Base-by-base conservation (phyloP, 2,888 invertebrate genomes). In the Hirtodrosophila cameraria region DNA sequence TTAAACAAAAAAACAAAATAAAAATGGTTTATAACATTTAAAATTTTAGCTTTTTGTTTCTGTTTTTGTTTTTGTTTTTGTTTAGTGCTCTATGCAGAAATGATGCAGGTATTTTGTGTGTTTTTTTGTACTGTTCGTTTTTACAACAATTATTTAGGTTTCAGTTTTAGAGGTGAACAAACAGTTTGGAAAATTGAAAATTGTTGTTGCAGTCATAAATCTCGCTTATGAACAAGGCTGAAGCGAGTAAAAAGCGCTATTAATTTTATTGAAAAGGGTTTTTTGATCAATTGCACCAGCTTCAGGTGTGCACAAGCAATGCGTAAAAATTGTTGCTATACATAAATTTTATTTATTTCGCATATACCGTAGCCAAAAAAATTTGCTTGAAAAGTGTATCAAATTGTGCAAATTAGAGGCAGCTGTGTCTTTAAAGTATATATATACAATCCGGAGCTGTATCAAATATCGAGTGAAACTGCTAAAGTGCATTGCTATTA, bases 241-340 rank as follows among this genome's bases (percentile, higher is more conserved):
- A 6, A n/a, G 30, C 28, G 35, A 13, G 48, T 35, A 25, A 48
- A 36, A 55, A 28, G 39, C 43, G 49, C 80, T 67, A 79, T 79
- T 75, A 54, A 83, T 62, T 83, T 69, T 77, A 72, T 83, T 83
- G 76, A 75, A 86, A 83, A 79, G 80, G 86, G 84, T 75, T 72
- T 54, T n/a, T 65, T 59, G 41, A 58, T 61, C 53, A 49, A 58
- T 64, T n/a, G 38, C 42, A 41, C 36, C 49, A 18, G 31, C 16
- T 61, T 54, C 28, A 52, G 50, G 59, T 67, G 53, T 20, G 50
- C 33, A 53, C 49, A 53, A 52, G 49, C 35, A 52, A 62, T 58
- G 35, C 53, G 41, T 41, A 52, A 49, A 66, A 68, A 53, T 67
- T 50, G 52, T 53, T 75, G 59, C 49, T 54, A 20, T 46, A 33